Conservation (phyloP, 64 coral and sea anemone genomes). For the Catalaphyllia jardinei region DNA sequence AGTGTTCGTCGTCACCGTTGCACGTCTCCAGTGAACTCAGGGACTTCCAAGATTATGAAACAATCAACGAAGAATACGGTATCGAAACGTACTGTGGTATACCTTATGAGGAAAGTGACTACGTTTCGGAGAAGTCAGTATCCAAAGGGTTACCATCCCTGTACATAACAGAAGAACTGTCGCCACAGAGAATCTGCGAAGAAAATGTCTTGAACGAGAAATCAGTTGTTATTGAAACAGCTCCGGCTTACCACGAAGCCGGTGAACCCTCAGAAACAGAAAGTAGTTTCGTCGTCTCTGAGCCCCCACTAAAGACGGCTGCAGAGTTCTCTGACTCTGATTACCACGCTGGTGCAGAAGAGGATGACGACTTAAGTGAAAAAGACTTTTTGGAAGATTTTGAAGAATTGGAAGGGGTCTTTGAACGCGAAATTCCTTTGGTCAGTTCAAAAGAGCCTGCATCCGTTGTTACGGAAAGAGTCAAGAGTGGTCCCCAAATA, state of each 20-base stretch:
- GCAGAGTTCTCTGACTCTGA: neutral
- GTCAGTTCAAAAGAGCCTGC: slow-evolving; percentile 31
- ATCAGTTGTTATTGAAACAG: slow-evolving; percentile 3
- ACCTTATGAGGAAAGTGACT: neutral
- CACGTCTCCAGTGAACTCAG: slow-evolving; percentile 29
- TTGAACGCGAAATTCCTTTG: neutral
- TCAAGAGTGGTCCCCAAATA: neutral
- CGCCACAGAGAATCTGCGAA: neutral
- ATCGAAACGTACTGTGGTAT: neutral
- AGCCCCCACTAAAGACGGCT: neutral
- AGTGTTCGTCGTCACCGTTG: slow-evolving; percentile 22
- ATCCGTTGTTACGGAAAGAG: neutral
- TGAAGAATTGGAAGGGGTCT: slow-evolving; percentile 3
- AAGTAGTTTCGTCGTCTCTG: neutral
- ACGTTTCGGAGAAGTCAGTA: slow-evolving; percentile 15
- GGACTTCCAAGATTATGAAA: slow-evolving; percentile 30
- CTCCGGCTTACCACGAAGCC: neutral
- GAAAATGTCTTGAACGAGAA: neutral
- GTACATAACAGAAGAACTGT: slow-evolving; percentile 13
- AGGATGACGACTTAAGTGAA: slow-evolving; percentile 6
- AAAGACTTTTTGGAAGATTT: slow-evolving; percentile 43
- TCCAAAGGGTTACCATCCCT: slow-evolving; percentile 21
- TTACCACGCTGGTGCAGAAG: neutral
- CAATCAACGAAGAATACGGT: neutral
- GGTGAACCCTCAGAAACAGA: neutral